These are phyloP conservation scores for Oryctolagus cuniculus DNA, from an alignment of 2,113 vertebrate species.

Conservation along the genomic window mOryCun1.1 NC_091432.1:180400501-180401000, in stretches of 20 bases:
- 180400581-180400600: neutral
- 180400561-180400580: neutral
- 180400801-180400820: neutral
- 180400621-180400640: neutral
- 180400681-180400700: neutral
- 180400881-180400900: neutral
- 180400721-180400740: neutral
- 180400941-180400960: neutral
- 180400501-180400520: neutral
- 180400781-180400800: neutral
- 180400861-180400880: neutral
- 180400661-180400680: neutral
- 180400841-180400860: neutral
- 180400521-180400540: neutral
- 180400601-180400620: neutral
- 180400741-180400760: slow-evolving; percentile 38
- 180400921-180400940: neutral
- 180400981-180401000: neutral
- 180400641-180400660: neutral
- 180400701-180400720: neutral
- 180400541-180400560: neutral
- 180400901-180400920: neutral
- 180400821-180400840: neutral
- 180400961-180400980: neutral
- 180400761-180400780: neutral